phyloP scores from a whole-genome alignment of 2,888 invertebrate species.

The Lasioglossum figueresi region DNA sequence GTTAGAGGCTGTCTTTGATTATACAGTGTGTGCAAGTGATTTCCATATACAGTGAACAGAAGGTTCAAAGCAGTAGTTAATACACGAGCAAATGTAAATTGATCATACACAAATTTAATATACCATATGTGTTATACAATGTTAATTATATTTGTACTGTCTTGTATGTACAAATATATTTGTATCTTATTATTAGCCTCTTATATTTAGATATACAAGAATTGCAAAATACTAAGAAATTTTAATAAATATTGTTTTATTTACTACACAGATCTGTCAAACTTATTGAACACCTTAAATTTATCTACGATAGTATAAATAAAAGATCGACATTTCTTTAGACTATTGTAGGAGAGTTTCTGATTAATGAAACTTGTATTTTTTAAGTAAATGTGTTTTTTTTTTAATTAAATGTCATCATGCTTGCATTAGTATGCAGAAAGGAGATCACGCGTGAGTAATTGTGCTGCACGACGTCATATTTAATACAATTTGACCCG shows the following conservation, averaged over 20 bases:
- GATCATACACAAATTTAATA: slow-evolving; percentile 27
- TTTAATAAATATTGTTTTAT: slow-evolving; percentile 45
- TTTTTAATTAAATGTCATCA: not conserved
- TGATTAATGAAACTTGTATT: not conserved
- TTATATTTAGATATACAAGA: slow-evolving; percentile 30
- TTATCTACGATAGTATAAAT: not conserved
- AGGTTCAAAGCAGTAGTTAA: slow-evolving; percentile 1
- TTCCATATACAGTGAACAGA: slow-evolving; percentile 6
- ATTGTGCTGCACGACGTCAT: slow-evolving; percentile 12
- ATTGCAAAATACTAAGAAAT: not conserved
- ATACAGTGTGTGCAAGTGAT: slow-evolving; percentile 16
- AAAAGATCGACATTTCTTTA: not conserved
- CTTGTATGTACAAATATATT: slow-evolving; percentile 35
- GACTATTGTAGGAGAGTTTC: not conserved
- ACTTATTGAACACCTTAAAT: not conserved
- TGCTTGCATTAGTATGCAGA: not conserved
- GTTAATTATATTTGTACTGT: slow-evolving; percentile 51
- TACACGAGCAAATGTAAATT: slow-evolving; percentile 45
- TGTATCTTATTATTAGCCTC: slow-evolving; percentile 44
- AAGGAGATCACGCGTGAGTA: not conserved
- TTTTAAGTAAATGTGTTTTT: not conserved
- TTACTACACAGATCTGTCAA: not conserved
- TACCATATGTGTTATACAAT: slow-evolving; percentile 17
- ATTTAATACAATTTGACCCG: slow-evolving; percentile 36
- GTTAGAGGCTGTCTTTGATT: slow-evolving; percentile 41